A percentile compares a stretch with the other conserved stretches of the same genome.
Evolutionary conservation across 2,113 vertebrate species (phyloP).

Genomic region (Nestor notabilis): DNA sequence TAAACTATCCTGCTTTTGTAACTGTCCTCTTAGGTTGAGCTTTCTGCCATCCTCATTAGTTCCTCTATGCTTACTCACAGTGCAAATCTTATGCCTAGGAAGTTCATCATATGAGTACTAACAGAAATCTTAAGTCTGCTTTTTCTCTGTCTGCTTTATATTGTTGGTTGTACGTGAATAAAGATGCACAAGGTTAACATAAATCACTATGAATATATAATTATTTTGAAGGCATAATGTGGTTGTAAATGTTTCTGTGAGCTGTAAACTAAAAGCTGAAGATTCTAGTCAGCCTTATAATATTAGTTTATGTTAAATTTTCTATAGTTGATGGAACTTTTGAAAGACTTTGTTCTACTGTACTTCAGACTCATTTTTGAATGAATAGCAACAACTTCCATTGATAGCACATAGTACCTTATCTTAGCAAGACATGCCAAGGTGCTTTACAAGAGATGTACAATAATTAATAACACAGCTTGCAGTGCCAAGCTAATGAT

Average conservation of each 20-base stretch:
- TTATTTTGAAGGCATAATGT: neutral
- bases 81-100: neutral
- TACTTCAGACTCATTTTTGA: neutral
- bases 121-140: neutral
- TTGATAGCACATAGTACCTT: neutral
- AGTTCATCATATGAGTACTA: neutral
- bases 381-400: neutral
- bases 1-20: neutral
- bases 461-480: constrained; percentile 44
- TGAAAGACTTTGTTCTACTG: neutral
- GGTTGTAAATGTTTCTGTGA: neutral
- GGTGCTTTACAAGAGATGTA: constrained; percentile 14
- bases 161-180: neutral
- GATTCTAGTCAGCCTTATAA: neutral
- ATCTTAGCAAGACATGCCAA: constrained; percentile 28
- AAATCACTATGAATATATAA: neutral
- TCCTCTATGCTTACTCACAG: neutral
- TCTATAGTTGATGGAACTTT: neutral
- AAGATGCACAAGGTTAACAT: neutral
- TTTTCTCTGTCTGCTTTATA: neutral
- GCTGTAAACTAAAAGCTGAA: neutral
- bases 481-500: constrained; percentile 20
- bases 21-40: neutral
- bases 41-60: neutral
- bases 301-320: neutral